These are phyloP conservation scores for Lissocephala sabroskyi DNA, from an alignment of 2,888 invertebrate genomes.

Conservation along the genomic window DNA sequence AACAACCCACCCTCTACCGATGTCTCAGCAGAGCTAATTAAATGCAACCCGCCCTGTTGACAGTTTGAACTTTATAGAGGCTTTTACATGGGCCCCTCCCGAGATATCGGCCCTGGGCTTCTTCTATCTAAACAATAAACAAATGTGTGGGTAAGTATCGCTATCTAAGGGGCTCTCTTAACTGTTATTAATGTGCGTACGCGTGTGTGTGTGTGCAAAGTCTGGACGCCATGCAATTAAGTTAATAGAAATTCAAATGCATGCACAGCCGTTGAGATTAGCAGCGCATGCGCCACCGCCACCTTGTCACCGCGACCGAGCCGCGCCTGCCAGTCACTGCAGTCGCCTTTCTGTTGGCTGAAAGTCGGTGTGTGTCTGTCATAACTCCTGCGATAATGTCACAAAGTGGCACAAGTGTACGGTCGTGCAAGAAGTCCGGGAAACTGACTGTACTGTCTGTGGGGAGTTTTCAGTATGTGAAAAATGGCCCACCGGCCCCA, in stretches of 20 bases:
- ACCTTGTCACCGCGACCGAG: background rate
- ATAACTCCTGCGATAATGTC: conserved; percentile 54
- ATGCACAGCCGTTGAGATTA: conserved; percentile 42
- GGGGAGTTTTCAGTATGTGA: conserved; percentile 33
- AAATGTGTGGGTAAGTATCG: conserved; percentile 21
- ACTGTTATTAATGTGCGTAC: conserved; percentile 34
- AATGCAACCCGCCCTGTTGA: conserved; percentile 40
- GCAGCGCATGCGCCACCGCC: background rate
- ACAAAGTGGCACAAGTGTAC: conserved; percentile 38
- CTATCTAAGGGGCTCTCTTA: conserved; percentile 27
- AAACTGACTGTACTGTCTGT: background rate
- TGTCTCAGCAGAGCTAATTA: conserved; percentile 50
- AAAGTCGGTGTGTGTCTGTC: conserved; percentile 45
- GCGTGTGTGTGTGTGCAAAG: conserved; percentile 31
- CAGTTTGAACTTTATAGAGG: conserved; percentile 45
- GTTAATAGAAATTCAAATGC: conserved; percentile 60
- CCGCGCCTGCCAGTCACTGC: background rate
- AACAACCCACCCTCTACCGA: conserved; percentile 14
- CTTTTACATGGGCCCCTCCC: conserved; percentile 18
- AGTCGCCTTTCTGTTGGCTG: conserved; percentile 7
- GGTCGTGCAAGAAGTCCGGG: conserved; percentile 12
- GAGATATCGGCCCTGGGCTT: background rate
- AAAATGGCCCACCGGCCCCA: conserved; percentile 45
- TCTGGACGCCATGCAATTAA: conserved; percentile 45
- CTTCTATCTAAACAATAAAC: conserved; percentile 33